Base-by-base conservation (phyloP, 1,140 invertebrate species). In the Drosophila setifemur region DNA sequence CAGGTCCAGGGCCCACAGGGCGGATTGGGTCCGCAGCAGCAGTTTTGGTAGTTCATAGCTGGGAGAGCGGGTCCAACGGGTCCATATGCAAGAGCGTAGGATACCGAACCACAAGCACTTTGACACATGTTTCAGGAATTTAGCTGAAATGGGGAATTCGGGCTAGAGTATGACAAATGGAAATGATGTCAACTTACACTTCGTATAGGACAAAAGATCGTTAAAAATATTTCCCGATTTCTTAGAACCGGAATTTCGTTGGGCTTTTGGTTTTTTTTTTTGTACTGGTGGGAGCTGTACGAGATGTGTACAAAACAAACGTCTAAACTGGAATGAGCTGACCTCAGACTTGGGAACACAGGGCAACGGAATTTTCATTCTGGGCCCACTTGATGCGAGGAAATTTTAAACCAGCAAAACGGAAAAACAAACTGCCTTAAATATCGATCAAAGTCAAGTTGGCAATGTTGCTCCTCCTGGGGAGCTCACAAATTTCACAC, bases 1-100 rank as follows among this genome's bases (percentile, higher is more conserved):
- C 81, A 86, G 0, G 81, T 86, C 81, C 81, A 86, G 12, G 81
- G 81, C 14, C 81, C 81, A 21, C 81, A 86, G 0, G 81, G 81
- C 1, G 81, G 81, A 25, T 60, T 50, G 14, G 81, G 81, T 8
- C 81, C 81, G 5, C 81, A 64, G 8, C 76, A 85, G 47, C 75
- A 86, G 26, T 55, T 82, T 0, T n/a, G 18, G 14, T 82, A 82
- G 14, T 73, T 82, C 75, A 86, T 79, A 11, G 81, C 81, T 0
- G 81, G 81, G 12, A 85, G 18, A 0, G 81, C 81, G 2, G 81
- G 81, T 12, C 81, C 81, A 0, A 85, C 81, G 0, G 81, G 81
- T 14, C 81, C 81, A 14, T 79, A 85, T 3, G 71, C 40, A 39
- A 85, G 40, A 14, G 75, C 75, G 40, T 73, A 86, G 0, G 81